These are phyloP conservation scores for Tetheella fluctuosa DNA, from an alignment of 2,888 invertebrate species.

Conservation along the genomic window DNA sequence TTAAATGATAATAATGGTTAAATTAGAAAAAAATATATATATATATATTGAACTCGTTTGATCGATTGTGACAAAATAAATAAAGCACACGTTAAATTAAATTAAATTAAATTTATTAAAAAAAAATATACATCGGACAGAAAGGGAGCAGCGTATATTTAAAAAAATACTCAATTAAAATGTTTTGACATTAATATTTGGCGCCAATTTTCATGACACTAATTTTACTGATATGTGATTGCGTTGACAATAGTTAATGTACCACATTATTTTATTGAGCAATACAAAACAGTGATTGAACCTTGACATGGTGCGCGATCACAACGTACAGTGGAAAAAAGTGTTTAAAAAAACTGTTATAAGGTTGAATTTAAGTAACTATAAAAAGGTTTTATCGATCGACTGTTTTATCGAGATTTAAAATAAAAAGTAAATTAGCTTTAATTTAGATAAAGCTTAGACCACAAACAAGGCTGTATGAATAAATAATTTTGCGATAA, in stretches of 20 bases:
- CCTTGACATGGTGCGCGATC: slow-evolving; percentile 6
- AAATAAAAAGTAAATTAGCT: not conserved
- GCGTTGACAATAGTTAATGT: slow-evolving; percentile 4
- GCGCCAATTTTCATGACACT: not conserved
- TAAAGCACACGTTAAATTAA: too few relatives aligned
- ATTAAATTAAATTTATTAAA: too few relatives aligned
- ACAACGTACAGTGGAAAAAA: not conserved
- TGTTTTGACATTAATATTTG: not conserved
- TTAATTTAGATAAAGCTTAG: not conserved
- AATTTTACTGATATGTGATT: not conserved
- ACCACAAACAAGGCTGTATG: not conserved
- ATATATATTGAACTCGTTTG: too few relatives aligned
- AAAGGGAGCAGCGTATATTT: too few relatives aligned
- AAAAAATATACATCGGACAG: too few relatives aligned
- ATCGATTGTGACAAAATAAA: too few relatives aligned
- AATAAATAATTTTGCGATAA: not conserved
- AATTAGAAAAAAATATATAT: too few relatives aligned
- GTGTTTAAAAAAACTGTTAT: slow-evolving; percentile 5
- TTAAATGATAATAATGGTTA: too few relatives aligned
- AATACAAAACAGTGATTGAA: slow-evolving; percentile 7
- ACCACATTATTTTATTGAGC: slow-evolving; percentile 7
- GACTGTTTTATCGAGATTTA: not conserved
- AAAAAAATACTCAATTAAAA: not conserved
- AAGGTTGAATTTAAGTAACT: slow-evolving; percentile 13
- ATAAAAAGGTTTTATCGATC: not conserved